Evolutionary conservation across 2,888 invertebrate species (phyloP), one percentile per base, ranked within the genome.

Genomic region (Scaptomyza parva): DNA sequence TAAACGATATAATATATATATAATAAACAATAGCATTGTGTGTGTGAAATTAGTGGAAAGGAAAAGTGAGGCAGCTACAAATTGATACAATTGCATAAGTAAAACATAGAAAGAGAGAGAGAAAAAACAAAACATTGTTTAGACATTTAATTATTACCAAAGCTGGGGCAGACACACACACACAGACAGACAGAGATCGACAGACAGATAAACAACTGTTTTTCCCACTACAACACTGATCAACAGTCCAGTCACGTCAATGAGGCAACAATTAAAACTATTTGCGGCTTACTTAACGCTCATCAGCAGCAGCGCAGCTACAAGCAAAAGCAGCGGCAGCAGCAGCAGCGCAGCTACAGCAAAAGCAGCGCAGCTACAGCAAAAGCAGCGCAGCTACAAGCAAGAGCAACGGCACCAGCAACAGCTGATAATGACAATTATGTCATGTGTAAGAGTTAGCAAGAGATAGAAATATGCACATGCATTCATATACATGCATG

Each of bases 251-350:
- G 81, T 80, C 84, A 84, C 77, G 75, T 72, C 76, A 74, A 57
- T 67, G 67, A 37, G 44, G 69, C 81, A 74, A 84, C 79, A 82
- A 82, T 82, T 82, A 82, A 82, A 85, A 75, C 76, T 76, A 79
- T 82, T 85, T 85, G 73, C 74, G 60, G 75, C 80, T 84, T 83
- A 70, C 68, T 82, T 70, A 83, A 82, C 83, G 73, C 74, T 72
- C 81, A 65, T 72, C 35, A 35, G 9, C 11, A 28, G 2, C 8
- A n/a, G 26, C 2, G 6, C n/a, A 33, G 33, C 33, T n/a, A n/a
- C 30, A 35, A 5, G n/a, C n/a, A n/a, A n/a, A n/a, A n/a, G n/a
- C 35, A 35, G 7, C 37, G 14, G 14, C 33, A n/a, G n/a, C 28
- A 47, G 12, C 77, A 69, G 61, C 78, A 61, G 68, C 69, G n/a